Evolutionary conservation across 1,140 invertebrate species (phyloP).

Genomic region (Drosophila quadrilineata): DNA sequence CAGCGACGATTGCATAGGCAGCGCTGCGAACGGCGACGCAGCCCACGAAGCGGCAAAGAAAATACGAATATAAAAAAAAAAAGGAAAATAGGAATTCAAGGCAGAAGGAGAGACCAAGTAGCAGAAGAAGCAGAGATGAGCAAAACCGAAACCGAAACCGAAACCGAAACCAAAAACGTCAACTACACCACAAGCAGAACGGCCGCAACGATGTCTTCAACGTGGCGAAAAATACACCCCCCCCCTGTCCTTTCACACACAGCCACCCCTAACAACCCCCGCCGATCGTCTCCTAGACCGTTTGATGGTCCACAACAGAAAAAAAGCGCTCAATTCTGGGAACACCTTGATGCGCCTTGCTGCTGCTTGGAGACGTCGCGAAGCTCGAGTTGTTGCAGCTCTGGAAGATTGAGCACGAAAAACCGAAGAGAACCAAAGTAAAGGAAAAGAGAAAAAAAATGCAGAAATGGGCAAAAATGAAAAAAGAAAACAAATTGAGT

Average conservation of each 20-base stretch:
- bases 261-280: background rate
- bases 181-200: constrained; percentile 79
- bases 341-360: constrained; percentile 61
- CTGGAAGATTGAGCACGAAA: constrained; percentile 4
- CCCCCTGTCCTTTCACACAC: background rate
- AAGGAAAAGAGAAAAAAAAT: background rate
- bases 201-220: constrained; percentile 76
- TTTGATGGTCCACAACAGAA: no score
- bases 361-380: constrained; percentile 16
- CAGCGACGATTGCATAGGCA: background rate
- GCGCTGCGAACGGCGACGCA: background rate
- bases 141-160: constrained; percentile 40
- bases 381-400: no score
- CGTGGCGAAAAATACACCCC: constrained; percentile 46
- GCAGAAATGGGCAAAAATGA: background rate
- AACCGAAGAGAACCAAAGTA: background rate
- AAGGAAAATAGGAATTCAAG: no score
- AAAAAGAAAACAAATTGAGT: constrained; percentile 26
- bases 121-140: constrained; percentile 52
- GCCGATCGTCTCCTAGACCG: background rate
- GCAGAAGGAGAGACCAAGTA: background rate
- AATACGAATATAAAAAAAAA: no score
- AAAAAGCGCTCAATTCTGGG: constrained; percentile 69
- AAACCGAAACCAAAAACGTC: constrained; percentile 79
- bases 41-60: background rate